phyloP scores from a whole-genome alignment of 2,888 invertebrate genomes.

The Anthophora plumipes region DNA sequence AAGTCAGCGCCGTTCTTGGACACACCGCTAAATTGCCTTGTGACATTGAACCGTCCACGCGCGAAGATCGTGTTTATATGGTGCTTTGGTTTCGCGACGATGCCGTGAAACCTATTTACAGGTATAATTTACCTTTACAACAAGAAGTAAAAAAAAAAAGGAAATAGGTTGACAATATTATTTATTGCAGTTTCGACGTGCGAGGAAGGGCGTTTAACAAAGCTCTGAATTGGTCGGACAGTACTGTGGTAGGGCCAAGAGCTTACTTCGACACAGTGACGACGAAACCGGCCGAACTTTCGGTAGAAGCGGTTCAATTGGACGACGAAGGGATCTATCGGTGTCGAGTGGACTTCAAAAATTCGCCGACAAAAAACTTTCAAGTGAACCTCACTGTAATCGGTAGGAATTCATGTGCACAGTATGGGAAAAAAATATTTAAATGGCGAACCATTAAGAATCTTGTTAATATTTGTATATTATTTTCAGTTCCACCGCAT shows the following conservation, averaged over 20 bases:
- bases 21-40: slow-evolving; percentile 94
- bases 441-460: not conserved
- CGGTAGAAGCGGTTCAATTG: slow-evolving; percentile 85
- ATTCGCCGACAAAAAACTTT: slow-evolving; percentile 86
- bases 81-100: slow-evolving; percentile 96
- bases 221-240: slow-evolving; percentile 86
- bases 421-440: not conserved
- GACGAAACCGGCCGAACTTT: slow-evolving; percentile 84
- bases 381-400: slow-evolving; percentile 86
- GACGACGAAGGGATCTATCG: slow-evolving; percentile 85
- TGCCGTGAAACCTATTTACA: slow-evolving; percentile 95
- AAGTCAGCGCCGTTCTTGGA: slow-evolving; percentile 93
- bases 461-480: not conserved
- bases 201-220: slow-evolving; percentile 85
- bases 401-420: slow-evolving; percentile 78
- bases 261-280: slow-evolving; percentile 86
- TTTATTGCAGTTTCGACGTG: slow-evolving; percentile 84
- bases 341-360: slow-evolving; percentile 86
- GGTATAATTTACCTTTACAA: slow-evolving; percentile 86
- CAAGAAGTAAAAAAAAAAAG: not conserved
- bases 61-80: slow-evolving; percentile 95
- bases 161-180: not conserved
- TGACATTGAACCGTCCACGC: slow-evolving; percentile 93
- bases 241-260: slow-evolving; percentile 85
- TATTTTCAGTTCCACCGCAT: slow-evolving; percentile 84